Evolutionary conservation across 2,113 vertebrate genomes (phyloP), one percentile per base, ranked within the genome.

Genomic region (Clupea harengus): DNA sequence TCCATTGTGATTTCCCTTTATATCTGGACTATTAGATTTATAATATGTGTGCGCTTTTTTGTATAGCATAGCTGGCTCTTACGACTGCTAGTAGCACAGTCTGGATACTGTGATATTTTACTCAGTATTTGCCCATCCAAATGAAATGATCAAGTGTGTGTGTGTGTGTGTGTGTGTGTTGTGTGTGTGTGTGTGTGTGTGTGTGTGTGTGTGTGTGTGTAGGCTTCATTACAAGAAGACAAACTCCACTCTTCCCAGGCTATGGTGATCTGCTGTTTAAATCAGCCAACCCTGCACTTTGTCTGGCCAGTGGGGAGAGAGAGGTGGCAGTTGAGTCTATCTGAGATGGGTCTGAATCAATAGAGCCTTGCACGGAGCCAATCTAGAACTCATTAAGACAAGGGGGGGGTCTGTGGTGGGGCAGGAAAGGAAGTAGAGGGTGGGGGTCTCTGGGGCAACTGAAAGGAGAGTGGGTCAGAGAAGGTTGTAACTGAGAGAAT

Each of bases 281-380:
- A 60, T 52, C 18, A 57, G n/a, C 22, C 22, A 25, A 32, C 46
- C n/a, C 49, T 44, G n/a, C 72, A 39, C 72, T 54, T 22, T 39
- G 81, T 20, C 28, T 10, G 49, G 72, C 84, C 39, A 52, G 49
- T 47, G 2, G 49, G 81, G 28, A 81, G 25, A 8, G 15, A 50
- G 6, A 9, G n/a, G 60, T 64, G 60, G 22, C 60, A 64, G 22
- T 10, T 9, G 4, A 17, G 20, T 54, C 60, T n/a, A 25, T 57
- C 82, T 60, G 28, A 54, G 47, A 54, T 57, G 82, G 52, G 57
- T 45, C 52, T 83, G 82, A 22, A 83, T 83, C 82, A 83, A 67
- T 67, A 64, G 1, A 39, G 28, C 28, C 10, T 8, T 13, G 64
- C 64, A 8, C 67, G 13, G 67, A 57, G n/a, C 60, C 1, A 25